Evolutionary conservation across 2,797 vertebrate genomes (phyloP).

Genomic region (Lutjanus campechanus): DNA sequence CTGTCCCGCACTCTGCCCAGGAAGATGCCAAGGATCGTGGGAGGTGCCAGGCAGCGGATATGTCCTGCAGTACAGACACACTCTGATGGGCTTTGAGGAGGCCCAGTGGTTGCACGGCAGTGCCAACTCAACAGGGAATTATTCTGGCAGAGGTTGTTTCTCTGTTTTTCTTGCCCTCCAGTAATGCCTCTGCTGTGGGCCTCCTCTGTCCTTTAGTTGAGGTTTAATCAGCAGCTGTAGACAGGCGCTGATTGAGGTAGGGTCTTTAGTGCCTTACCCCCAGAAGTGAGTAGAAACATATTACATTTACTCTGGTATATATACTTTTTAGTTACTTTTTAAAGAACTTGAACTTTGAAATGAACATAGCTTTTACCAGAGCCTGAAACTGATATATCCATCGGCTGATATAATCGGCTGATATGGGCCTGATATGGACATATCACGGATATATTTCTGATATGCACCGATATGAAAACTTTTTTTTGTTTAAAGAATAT

Average conservation of each 20-base stretch:
- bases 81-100: slow-evolving; percentile 50
- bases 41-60: slow-evolving; percentile 55
- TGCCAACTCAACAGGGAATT: slow-evolving; percentile 49
- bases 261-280: not conserved
- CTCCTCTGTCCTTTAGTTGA: slow-evolving; percentile 22
- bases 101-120: slow-evolving; percentile 32
- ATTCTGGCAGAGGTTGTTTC: slow-evolving; percentile 47
- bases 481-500: no score
- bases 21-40: slow-evolving; percentile 60
- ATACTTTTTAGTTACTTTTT: no score
- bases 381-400: no score
- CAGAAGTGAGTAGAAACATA: no score
- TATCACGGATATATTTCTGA: no score
- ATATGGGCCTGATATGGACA: no score
- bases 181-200: slow-evolving; percentile 30
- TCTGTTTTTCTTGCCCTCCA: slow-evolving; percentile 39
- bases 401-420: no score
- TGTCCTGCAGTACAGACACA: slow-evolving; percentile 37
- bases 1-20: slow-evolving; percentile 61
- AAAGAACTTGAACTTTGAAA: no score
- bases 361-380: no score
- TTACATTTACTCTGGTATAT: no score
- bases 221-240: slow-evolving; percentile 30
- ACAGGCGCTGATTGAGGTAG: not conserved
- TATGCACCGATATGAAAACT: no score